Percentiles rank a stretch among this genome's conserved stretches.
These are phyloP conservation scores for Dugesia japonica DNA, from an alignment of 2,888 invertebrate species.

Conservation along the genomic window DNA sequence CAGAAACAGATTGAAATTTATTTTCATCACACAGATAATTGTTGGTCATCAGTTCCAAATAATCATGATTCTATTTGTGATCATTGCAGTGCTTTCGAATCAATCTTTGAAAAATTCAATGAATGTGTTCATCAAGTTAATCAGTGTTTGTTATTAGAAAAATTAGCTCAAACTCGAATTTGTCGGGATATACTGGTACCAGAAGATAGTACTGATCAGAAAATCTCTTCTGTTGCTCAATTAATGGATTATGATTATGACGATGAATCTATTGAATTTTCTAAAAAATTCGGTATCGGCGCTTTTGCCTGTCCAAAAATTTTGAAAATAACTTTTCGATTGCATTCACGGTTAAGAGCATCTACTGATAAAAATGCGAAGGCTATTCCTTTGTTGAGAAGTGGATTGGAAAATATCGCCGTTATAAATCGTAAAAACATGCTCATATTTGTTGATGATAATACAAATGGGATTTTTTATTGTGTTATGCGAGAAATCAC, in stretches of 20 bases:
- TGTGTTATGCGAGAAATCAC: not conserved
- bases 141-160: slow-evolving; percentile 58
- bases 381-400: slow-evolving; percentile 48
- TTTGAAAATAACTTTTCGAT: slow-evolving; percentile 57
- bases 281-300: slow-evolving; percentile 53
- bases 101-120: slow-evolving; percentile 37
- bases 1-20: slow-evolving; percentile 54
- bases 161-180: slow-evolving; percentile 55
- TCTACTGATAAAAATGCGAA: slow-evolving; percentile 37
- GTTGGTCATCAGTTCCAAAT: not conserved
- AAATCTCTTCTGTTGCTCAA: slow-evolving; percentile 36
- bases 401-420: slow-evolving; percentile 57
- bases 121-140: slow-evolving; percentile 39
- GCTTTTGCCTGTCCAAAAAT: slow-evolving; percentile 61
- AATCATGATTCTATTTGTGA: not conserved
- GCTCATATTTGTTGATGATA: slow-evolving; percentile 58
- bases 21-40: slow-evolving; percentile 54
- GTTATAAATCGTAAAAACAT: slow-evolving; percentile 61
- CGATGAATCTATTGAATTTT: not conserved
- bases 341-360: slow-evolving; percentile 58
- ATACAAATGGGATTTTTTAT: slow-evolving; percentile 10
- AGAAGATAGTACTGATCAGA: slow-evolving; percentile 52
- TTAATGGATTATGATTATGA: slow-evolving; percentile 11
- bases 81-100: not conserved
- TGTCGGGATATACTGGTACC: slow-evolving; percentile 58